A percentile compares a stretch with the other conserved stretches of the same genome.
phyloP scores from a whole-genome alignment of 92 coral and sea anemone genomes.

The Chrysogorgia sp. region DNA sequence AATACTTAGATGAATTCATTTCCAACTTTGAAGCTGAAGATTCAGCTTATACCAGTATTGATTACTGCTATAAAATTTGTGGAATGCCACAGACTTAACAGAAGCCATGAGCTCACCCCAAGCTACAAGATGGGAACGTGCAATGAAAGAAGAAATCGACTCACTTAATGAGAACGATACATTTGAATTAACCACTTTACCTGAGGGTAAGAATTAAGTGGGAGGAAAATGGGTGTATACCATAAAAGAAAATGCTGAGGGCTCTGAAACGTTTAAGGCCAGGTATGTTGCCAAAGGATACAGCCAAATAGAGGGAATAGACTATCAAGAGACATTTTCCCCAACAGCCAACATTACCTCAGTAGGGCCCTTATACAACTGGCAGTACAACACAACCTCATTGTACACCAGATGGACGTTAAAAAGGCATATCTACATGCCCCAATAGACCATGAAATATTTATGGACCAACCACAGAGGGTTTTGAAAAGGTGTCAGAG shows the following conservation, averaged over 20 bases:
- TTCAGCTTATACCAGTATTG: slow-evolving; percentile 17
- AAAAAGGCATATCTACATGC: slow-evolving; percentile 40
- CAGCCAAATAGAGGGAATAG: slow-evolving; percentile 43
- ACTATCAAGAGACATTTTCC: slow-evolving; percentile 39
- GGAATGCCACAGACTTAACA: slow-evolving; percentile 1
- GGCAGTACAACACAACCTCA: slow-evolving; percentile 33
- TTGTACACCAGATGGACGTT: slow-evolving; percentile 52
- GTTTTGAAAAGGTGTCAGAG: slow-evolving; percentile 25
- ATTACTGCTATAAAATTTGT: slow-evolving; percentile 17
- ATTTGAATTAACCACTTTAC: slow-evolving; percentile 19
- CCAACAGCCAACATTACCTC: slow-evolving; percentile 52
- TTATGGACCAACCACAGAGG: slow-evolving; percentile 48
- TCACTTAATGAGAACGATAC: slow-evolving; percentile 30
- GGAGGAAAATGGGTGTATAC: slow-evolving; percentile 46
- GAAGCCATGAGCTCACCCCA: slow-evolving; percentile 44
- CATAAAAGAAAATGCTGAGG: background rate
- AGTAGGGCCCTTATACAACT: slow-evolving; percentile 30
- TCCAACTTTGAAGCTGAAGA: background rate
- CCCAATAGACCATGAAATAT: slow-evolving; percentile 40
- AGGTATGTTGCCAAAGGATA: slow-evolving; percentile 53
- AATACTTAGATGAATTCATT: background rate
- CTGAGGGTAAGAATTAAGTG: slow-evolving; percentile 30
- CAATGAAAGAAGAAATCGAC: slow-evolving; percentile 17
- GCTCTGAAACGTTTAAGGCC: slow-evolving; percentile 32
- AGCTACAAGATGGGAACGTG: slow-evolving; percentile 29